Evolutionary conservation across 1,140 invertebrate genomes (phyloP).

Genomic region (Drosophila auraria): DNA sequence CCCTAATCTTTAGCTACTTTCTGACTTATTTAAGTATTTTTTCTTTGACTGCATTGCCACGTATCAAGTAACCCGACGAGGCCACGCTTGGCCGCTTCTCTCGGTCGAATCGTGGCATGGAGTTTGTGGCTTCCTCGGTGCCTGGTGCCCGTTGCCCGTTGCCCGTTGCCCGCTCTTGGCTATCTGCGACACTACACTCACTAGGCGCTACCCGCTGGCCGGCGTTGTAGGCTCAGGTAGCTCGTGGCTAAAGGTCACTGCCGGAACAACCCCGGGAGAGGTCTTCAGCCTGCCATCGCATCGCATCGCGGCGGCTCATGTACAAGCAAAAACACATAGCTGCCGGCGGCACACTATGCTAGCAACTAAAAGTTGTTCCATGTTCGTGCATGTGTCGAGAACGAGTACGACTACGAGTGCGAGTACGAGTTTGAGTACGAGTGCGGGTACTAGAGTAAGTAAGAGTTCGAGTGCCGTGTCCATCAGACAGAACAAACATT

Average conservation of each 20-base stretch:
- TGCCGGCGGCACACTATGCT: slow-evolving; percentile 43
- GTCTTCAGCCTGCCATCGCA: neutral
- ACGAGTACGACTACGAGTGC: neutral
- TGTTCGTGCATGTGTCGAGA: slow-evolving; percentile 9
- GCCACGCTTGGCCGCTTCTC: slow-evolving; percentile 14
- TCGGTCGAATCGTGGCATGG: slow-evolving; percentile 11
- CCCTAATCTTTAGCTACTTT: slow-evolving; percentile 1
- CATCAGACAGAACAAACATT: slow-evolving; percentile 25
- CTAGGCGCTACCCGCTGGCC: slow-evolving; percentile 3
- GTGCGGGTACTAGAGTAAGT: neutral
- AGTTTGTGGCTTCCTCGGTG: slow-evolving; percentile 16
- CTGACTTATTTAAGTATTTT: neutral
- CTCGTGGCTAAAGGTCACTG: slow-evolving; percentile 44
- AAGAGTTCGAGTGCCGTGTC: slow-evolving; percentile 1
- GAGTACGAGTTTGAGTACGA: neutral
- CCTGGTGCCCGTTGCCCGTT: no score
- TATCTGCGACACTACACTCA: slow-evolving; percentile 5
- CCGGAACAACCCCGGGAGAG: slow-evolving; percentile 22
- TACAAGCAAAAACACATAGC: slow-evolving; percentile 32
- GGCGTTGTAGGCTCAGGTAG: slow-evolving; percentile 41
- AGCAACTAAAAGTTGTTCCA: slow-evolving; percentile 29
- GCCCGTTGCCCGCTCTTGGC: neutral
- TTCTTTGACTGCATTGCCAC: slow-evolving; percentile 12
- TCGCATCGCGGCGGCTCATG: neutral
- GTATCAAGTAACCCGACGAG: slow-evolving; percentile 11